phyloP scores from a whole-genome alignment of 2,797 vertebrate species.

The Rhinella marina region DNA sequence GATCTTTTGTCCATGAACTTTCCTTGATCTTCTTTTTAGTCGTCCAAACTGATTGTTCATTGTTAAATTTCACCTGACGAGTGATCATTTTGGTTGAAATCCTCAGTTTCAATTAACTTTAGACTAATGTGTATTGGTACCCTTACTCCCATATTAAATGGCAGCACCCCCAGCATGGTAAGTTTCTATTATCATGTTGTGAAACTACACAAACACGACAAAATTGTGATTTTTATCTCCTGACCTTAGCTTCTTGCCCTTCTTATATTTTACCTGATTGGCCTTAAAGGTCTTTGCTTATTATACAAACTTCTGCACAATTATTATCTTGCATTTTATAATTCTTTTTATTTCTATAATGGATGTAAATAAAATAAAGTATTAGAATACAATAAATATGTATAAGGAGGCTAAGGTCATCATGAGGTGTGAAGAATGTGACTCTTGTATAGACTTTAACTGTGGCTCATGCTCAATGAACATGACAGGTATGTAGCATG shows the following conservation, averaged over 20 bases:
- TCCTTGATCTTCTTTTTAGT: too few species aligned
- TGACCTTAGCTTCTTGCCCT: too few species aligned
- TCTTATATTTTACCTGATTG: background rate
- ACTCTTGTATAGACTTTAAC: background rate
- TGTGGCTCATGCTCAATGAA: background rate
- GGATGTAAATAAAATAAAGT: background rate
- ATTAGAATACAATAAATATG: background rate
- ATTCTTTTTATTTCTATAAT: background rate
- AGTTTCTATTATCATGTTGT: background rate
- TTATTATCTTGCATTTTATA: too few species aligned
- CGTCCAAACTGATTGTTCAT: too few species aligned
- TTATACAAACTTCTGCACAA: background rate
- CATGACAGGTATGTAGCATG: slow-evolving; percentile 2
- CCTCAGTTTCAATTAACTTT: too few species aligned
- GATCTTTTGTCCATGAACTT: too few species aligned
- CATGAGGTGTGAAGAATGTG: background rate
- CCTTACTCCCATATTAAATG: background rate
- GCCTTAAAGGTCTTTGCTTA: background rate
- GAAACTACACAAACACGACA: too few species aligned
- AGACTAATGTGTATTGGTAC: too few species aligned
- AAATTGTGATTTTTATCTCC: too few species aligned
- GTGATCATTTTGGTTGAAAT: too few species aligned
- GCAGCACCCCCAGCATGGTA: background rate
- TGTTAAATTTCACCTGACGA: too few species aligned
- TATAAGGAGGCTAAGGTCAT: background rate